Evolutionary conservation across 2,888 invertebrate genomes (phyloP).

Genomic region (Noctua janthina): DNA sequence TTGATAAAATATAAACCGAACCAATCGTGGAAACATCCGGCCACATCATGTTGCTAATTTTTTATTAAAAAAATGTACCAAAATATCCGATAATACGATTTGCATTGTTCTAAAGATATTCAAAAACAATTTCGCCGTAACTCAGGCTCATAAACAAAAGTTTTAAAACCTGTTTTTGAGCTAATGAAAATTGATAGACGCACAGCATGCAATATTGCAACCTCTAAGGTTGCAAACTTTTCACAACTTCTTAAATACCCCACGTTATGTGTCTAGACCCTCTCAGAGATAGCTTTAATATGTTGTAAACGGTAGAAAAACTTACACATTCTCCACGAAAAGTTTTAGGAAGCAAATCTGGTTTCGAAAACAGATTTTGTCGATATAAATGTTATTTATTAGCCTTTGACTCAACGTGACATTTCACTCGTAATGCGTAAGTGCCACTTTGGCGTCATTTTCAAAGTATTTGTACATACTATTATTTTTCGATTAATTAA

Average conservation of each 20-base stretch:
- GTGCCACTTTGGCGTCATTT: background rate
- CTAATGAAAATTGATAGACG: constrained; percentile 62
- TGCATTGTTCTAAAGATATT: constrained; percentile 36
- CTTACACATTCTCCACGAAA: constrained; percentile 4
- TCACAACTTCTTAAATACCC: constrained; percentile 47
- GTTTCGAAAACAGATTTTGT: background rate
- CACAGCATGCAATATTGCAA: constrained; percentile 58
- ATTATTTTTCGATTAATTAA: background rate
- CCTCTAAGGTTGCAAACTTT: constrained; percentile 49
- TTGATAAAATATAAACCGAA: background rate
- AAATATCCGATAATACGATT: background rate
- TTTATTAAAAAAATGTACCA: background rate
- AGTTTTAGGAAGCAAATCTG: constrained; percentile 9
- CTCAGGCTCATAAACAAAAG: constrained; percentile 45
- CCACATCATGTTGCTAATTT: background rate
- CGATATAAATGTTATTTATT: background rate
- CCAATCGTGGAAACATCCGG: background rate
- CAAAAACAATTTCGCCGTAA: constrained; percentile 43
- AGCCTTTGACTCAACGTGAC: background rate
- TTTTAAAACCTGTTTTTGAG: constrained; percentile 43
- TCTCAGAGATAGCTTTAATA: constrained; percentile 41
- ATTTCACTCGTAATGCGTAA: background rate
- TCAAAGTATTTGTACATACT: background rate
- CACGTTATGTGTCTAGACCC: constrained; percentile 45
- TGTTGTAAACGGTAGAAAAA: constrained; percentile 22